Evolutionary conservation across 1,140 invertebrate species (phyloP), one percentile per base, ranked within the genome.

Genomic region (Monochamus saltuarius): DNA sequence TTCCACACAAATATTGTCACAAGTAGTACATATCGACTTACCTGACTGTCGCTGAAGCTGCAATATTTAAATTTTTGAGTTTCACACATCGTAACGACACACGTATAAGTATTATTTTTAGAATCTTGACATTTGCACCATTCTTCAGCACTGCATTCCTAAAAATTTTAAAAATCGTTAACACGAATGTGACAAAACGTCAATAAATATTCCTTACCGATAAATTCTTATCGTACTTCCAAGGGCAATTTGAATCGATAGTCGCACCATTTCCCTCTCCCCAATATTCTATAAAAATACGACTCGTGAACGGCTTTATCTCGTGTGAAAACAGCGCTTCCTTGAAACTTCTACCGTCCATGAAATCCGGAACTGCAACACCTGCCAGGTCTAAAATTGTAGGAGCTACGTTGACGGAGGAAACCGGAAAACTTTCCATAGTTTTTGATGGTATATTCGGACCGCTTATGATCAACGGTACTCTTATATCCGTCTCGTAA

Each of bases 401-500:
- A 0, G 91, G 86, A 14, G 89, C 88, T 29, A 96, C 73, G 74
- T 95, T 92, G 17, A 95, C 86, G 64, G 88, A 87, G 10, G 88
- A 81, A 1, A 91, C 83, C 10, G 87, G 83, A 46, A 83, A 78
- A 14, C 78, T 64, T 40, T 82, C 66, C 11, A 77, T 62, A 0
- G 66, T 66, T 19, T 81, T 83, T 51, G 74, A 67, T 22, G 68
- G 64, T 17, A 94, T 80, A 1, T 80, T 80, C 1, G 92, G 92
- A 16, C 93, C 92, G 59, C 86, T 78, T 3, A 95, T 84, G 22
- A 94, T 67, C 10, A 96, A 77, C 6, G 94, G 93, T 0, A 95
- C 85, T 68, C 84, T 82, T 35, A 94, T 89, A 71, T 96, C 94
- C 3, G 90, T 88, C 71, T 96, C 91, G 73, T 96, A 96, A 0